Conservation (phyloP, 2,888 invertebrate species). For the Mayetiola destructor region DNA sequence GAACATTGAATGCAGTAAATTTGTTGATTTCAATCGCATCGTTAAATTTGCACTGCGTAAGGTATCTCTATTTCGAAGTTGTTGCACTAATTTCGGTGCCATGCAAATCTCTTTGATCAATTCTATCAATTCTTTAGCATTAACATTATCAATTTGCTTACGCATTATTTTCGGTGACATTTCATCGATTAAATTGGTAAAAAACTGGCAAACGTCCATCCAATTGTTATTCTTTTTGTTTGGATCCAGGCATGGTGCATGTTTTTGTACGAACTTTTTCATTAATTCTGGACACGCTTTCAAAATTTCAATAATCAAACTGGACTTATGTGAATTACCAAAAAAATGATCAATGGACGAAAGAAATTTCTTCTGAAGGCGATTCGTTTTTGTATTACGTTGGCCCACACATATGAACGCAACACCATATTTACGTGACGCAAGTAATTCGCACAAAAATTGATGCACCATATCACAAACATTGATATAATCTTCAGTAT, state of each 20-base stretch:
- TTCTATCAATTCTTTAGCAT: conserved; percentile 27
- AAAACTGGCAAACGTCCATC: conserved; percentile 19
- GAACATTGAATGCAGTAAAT: conserved; percentile 34
- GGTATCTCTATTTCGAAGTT: conserved; percentile 22
- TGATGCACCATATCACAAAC: conserved; percentile 47
- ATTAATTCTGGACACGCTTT: conserved; percentile 57
- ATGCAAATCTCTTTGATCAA: conserved; percentile 31
- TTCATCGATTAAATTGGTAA: conserved; percentile 11
- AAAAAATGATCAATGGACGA: conserved; percentile 52
- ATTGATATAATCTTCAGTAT: conserved; percentile 35
- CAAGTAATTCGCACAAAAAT: conserved; percentile 57
- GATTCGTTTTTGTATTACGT: conserved; percentile 29
- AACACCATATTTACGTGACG: conserved; percentile 61
- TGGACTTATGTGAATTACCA: conserved; percentile 48
- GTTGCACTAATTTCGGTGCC: conserved; percentile 27
- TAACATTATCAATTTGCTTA: conserved; percentile 25
- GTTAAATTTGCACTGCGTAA: conserved; percentile 22
- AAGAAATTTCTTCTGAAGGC: conserved; percentile 37
- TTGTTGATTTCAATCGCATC: conserved; percentile 29
- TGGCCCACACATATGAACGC: conserved; percentile 53
- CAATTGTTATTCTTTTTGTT: conserved; percentile 22
- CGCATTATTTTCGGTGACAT: conserved; percentile 16
- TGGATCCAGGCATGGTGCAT: conserved; percentile 48
- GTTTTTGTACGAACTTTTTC: conserved; percentile 43
- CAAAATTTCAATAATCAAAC: conserved; percentile 48